Evolutionary conservation across 2,113 vertebrate genomes (phyloP).

Genomic region (Nyctibius bracteatus): DNA sequence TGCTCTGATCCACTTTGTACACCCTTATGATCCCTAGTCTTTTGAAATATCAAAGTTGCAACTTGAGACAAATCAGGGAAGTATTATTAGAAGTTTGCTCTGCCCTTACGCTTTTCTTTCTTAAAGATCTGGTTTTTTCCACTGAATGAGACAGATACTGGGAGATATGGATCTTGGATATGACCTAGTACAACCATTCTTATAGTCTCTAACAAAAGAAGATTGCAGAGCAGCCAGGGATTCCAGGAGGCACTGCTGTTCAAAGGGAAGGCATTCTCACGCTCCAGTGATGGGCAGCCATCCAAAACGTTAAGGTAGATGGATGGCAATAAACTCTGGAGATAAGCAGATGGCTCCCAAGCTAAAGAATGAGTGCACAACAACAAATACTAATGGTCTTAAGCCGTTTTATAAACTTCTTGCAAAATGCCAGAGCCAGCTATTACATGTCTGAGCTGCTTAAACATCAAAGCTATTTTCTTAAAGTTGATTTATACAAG

Average conservation of each 20-base stretch:
- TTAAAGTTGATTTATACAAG: not conserved
- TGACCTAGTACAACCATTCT: not conserved
- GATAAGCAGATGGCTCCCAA: constrained; percentile 27
- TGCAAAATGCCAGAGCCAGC: not conserved
- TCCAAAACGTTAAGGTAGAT: constrained; percentile 12
- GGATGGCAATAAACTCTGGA: not conserved
- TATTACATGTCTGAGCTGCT: not conserved
- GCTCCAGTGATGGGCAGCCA: not conserved
- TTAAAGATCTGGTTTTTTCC: not conserved
- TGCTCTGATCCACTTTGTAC: not conserved
- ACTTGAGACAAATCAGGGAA: not conserved
- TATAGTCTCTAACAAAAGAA: not conserved
- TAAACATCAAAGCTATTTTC: constrained; percentile 23
- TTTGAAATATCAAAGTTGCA: not conserved
- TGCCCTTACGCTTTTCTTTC: not conserved
- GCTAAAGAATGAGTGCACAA: not conserved
- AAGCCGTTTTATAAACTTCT: not conserved
- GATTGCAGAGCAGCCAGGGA: not conserved
- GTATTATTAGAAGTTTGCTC: not conserved
- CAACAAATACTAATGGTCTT: not conserved
- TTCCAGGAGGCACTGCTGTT: not conserved
- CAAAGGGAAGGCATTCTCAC: not conserved
- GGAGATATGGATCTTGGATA: not conserved
- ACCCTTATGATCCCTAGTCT: not conserved
- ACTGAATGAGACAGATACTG: not conserved